Evolutionary conservation across 2,888 invertebrate species (phyloP), one percentile per base, ranked within the genome.

Genomic region (Apantesis nais): DNA sequence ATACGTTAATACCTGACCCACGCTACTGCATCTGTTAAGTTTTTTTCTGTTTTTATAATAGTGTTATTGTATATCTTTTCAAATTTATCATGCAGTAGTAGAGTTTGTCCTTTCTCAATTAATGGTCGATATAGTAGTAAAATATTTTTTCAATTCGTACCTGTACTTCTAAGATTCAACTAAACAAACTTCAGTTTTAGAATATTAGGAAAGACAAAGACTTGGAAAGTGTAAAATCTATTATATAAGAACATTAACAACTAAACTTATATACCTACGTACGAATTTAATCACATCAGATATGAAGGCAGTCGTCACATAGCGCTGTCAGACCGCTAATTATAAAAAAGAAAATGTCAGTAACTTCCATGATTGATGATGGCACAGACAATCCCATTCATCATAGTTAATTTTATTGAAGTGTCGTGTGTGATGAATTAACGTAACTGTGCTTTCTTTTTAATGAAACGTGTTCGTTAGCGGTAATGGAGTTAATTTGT

Each of bases 401-500:
- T 95, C 94, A 94, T 91, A 83, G 93, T 93, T 94, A 93, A 93
- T 93, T 92, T 93, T 91, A 93, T 93, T 91, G 92, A 88, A 91
- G 91, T 90, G 90, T 92, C 92, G 85, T 87, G 76, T 89, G 87
- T 89, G 88, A 83, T 83, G 83, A 89, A 89, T 89, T 88, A 87
- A 89, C 88, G 89, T 88, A 88, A 85, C 89, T 84, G 85, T 67
- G 76, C 87, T 78, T 82, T 83, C 61, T 62, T 74, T 78, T 79
- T 86, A 87, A 87, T 89, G 83, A 86, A 86, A 85, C 84, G 80
- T 83, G 83, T 78, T 84, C 81, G 89, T 87, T 82, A 80, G 77
- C 72, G 70, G 55, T 88, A 88, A 87, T 87, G 80, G 83, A 77
- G 70, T 72, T 77, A 78, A 81, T 82, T 78, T 71, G 77, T 65